These are phyloP conservation scores for Tillus elongatus DNA, from an alignment of 2,888 invertebrate species.

Conservation along the genomic window DNA sequence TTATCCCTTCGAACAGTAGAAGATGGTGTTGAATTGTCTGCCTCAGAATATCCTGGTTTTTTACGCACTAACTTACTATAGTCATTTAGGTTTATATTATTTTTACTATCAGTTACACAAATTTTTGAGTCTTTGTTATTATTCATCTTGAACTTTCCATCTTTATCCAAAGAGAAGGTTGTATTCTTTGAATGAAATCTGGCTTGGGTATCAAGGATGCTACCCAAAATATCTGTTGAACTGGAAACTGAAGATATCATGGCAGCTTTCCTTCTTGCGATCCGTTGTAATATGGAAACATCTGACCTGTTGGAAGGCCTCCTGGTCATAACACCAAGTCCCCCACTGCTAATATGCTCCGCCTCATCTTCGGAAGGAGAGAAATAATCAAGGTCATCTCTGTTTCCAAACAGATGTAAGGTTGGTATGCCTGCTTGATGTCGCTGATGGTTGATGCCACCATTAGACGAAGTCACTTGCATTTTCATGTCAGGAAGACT, in stretches of 20 bases:
- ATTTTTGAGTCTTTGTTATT: slow-evolving; percentile 18
- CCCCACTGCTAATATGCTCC: slow-evolving; percentile 19
- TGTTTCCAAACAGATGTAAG: slow-evolving; percentile 57
- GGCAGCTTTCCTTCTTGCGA: slow-evolving; percentile 44
- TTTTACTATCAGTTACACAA: slow-evolving; percentile 16
- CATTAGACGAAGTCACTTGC: slow-evolving; percentile 14
- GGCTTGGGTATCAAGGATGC: slow-evolving; percentile 62
- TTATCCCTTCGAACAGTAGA: background rate
- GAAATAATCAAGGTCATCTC: slow-evolving; percentile 63
- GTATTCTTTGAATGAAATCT: slow-evolving; percentile 59
- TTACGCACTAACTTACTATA: slow-evolving; percentile 15
- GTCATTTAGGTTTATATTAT: slow-evolving; percentile 10
- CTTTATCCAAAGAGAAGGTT: slow-evolving; percentile 49
- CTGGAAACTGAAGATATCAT: slow-evolving; percentile 38
- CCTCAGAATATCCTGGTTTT: slow-evolving; percentile 22
- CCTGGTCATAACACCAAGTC: slow-evolving; percentile 37
- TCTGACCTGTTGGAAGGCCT: slow-evolving; percentile 43
- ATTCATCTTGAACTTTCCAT: slow-evolving; percentile 54
- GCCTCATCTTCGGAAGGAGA: slow-evolving; percentile 29
- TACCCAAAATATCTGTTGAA: slow-evolving; percentile 54
- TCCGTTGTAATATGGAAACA: slow-evolving; percentile 30
- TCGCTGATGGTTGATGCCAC: slow-evolving; percentile 23
- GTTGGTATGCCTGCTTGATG: slow-evolving; percentile 46
- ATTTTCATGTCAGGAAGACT: slow-evolving; percentile 34
- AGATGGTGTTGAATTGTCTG: background rate